Base-by-base conservation (phyloP, 2,113 vertebrate species). In the Calypte anna region DNA sequence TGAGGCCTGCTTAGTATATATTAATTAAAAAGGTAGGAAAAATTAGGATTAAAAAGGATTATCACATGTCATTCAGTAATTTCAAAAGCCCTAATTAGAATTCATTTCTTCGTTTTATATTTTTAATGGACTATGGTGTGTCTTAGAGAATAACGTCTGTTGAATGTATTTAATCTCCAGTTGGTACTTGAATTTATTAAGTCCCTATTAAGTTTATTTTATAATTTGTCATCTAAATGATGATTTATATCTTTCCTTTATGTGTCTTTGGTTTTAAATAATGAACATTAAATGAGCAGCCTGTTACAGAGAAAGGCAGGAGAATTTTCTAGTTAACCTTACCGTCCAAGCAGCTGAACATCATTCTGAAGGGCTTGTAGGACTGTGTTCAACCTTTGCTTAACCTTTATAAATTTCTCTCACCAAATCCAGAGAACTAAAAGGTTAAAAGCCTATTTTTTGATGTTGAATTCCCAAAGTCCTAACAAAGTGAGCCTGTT, bases 201-300 rank as follows among this genome's bases (percentile, higher is more conserved):
- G 25, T 82, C 15, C 7, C 22, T 90, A 51, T 92, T 87, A 82
- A 78, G 44, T 31, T 91, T 92, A 25, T 75, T 94, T 79, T 67
- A 73, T 57, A 90, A 92, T 86, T 88, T 91, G 28, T 80, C 43
- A 82, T 86, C 55, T 92, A 89, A 94, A 91, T 95, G 31, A 94
- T 73, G 82, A 83, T 82, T 90, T 86, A 88, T 61, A 63, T 53
- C 20, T 92, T 93, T 88, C 19, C 59, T 90, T 66, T 69, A 88
- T 11, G 14, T 30, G 36, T 91, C 57, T 92, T 75, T 75, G 67
- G 43, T 75, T 95, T 92, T 72, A 93, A 88, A 90, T 94, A 86
- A 90, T 82, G 40, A 82, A 28, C 22, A 82, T 66, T 78, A 82
- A 86, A 69, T 55, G 36, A 94, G 28, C n/a, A 62, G 27, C 20